Evolutionary conservation across 2,888 invertebrate species (phyloP).

Genomic region (Heliconius cydno): DNA sequence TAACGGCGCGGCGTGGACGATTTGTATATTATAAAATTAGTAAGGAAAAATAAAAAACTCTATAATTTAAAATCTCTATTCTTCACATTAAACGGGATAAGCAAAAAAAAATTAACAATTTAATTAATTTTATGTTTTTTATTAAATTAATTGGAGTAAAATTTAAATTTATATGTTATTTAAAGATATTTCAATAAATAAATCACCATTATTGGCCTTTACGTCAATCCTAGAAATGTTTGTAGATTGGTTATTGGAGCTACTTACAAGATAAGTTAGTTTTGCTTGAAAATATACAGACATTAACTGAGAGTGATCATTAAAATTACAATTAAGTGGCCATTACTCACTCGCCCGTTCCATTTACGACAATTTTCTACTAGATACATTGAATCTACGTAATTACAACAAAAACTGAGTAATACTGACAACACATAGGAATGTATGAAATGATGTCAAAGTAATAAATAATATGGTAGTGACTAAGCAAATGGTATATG

Average conservation of each 20-base stretch:
- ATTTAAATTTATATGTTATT: no score
- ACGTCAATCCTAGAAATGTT: not conserved
- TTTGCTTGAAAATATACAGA: conserved; percentile 1
- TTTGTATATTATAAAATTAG: not conserved
- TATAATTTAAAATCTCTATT: not conserved
- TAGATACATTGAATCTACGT: conserved; percentile 1
- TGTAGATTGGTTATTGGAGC: not conserved
- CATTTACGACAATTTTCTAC: conserved; percentile 26
- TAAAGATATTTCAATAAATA: not conserved
- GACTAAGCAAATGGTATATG: conserved; percentile 16
- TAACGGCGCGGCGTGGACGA: not conserved
- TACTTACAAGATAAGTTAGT: not conserved
- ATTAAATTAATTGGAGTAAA: no score
- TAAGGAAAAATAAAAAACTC: not conserved
- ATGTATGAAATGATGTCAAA: conserved; percentile 40
- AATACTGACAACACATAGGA: conserved; percentile 3
- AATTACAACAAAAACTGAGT: conserved; percentile 25
- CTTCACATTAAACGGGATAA: not conserved
- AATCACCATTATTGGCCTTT: not conserved
- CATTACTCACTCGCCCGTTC: conserved; percentile 10
- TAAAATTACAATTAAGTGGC: conserved; percentile 15
- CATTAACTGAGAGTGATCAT: not conserved
- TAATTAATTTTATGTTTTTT: not conserved
- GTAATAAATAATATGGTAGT: conserved; percentile 31
- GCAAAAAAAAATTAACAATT: not conserved